Evolutionary conservation across 1,140 invertebrate species (phyloP).

Genomic region (Cyclargus thomasi): DNA sequence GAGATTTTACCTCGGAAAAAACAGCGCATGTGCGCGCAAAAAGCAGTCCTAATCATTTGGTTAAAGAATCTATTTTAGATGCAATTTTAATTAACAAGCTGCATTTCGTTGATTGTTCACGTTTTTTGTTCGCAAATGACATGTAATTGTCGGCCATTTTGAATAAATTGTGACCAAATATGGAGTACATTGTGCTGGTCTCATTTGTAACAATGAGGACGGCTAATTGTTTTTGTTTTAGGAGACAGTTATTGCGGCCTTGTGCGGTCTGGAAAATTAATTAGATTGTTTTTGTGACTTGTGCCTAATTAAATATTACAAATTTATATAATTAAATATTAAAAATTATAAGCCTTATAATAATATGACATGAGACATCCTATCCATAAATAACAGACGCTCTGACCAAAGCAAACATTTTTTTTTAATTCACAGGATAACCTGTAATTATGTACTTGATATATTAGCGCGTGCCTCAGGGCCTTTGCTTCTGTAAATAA

Average conservation of each 20-base stretch:
- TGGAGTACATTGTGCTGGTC: slow-evolving; percentile 35
- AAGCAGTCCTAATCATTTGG: slow-evolving; percentile 6
- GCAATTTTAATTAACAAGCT: not conserved
- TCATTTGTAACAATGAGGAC: slow-evolving; percentile 44
- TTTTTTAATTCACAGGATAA: no score
- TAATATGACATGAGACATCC: no score
- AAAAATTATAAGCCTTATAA: no score
- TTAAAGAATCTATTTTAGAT: slow-evolving; percentile 1
- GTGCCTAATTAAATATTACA: not conserved
- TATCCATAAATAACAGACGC: no score
- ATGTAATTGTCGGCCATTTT: slow-evolving; percentile 51
- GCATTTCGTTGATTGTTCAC: slow-evolving; percentile 26
- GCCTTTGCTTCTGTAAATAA: no score
- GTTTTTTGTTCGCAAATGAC: slow-evolving; percentile 31
- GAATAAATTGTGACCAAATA: slow-evolving; percentile 36
- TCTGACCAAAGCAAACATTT: no score
- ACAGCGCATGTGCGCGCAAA: not conserved
- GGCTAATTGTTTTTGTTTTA: slow-evolving; percentile 36
- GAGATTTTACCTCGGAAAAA: not conserved
- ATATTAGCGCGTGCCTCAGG: no score
- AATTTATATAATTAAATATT: not conserved
- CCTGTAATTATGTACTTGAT: no score
- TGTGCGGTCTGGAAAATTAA: not conserved
- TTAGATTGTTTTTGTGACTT: no score
- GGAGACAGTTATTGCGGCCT: slow-evolving; percentile 3